Percentiles rank a stretch among this genome's conserved stretches.
These are phyloP conservation scores for Empidonax traillii DNA, from an alignment of 2,113 vertebrate genomes.

Conservation along the genomic window DNA sequence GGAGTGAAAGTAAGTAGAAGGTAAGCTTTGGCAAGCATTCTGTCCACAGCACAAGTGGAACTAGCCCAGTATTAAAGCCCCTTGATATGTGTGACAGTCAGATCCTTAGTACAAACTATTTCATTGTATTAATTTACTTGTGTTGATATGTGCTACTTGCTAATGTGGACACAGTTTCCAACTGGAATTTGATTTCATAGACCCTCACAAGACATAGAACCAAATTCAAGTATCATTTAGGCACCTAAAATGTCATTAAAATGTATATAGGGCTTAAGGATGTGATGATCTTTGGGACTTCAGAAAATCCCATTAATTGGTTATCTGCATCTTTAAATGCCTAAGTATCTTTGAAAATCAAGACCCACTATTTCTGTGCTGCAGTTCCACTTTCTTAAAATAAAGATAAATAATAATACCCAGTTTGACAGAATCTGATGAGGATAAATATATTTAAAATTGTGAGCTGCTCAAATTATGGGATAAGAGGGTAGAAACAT, in stretches of 20 bases:
- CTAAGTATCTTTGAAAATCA: background rate
- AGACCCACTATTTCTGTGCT: background rate
- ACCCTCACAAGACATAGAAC: background rate
- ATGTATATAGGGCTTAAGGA: background rate
- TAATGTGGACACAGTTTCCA: background rate
- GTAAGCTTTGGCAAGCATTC: background rate
- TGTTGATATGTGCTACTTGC: background rate
- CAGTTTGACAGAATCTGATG: background rate
- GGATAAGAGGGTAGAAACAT: background rate
- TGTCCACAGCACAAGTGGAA: background rate
- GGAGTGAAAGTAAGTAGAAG: background rate
- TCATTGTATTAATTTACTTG: background rate
- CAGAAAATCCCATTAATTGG: background rate
- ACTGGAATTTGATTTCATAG: background rate
- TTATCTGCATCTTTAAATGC: background rate
- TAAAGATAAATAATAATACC: background rate
- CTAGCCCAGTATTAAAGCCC: background rate
- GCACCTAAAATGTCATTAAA: background rate
- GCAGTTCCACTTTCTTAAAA: background rate
- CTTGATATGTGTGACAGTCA: background rate
- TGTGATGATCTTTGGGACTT: background rate
- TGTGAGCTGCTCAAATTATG: background rate
- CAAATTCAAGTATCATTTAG: background rate
- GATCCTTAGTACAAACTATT: background rate
- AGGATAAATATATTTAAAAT: slow-evolving; percentile 23